These are phyloP conservation scores for Tetropium fuscum DNA, from an alignment of 2,888 invertebrate genomes.

Conservation along the genomic window DNA sequence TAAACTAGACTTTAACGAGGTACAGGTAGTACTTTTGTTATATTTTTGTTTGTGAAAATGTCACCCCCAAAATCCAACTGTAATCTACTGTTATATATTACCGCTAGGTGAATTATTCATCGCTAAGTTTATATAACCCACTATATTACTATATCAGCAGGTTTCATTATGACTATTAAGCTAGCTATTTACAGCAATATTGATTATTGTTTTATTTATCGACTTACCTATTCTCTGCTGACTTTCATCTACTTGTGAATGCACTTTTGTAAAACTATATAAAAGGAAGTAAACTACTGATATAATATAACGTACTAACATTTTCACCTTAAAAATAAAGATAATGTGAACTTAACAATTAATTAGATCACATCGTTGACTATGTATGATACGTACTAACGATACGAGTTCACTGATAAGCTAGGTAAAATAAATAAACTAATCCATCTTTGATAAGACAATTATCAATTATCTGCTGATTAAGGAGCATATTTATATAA, in stretches of 20 bases:
- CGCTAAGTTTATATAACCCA: too few species aligned
- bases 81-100: too few species aligned
- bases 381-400: conserved; percentile 2
- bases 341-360: background rate
- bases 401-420: conserved; percentile 19
- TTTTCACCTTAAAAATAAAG: conserved; percentile 8
- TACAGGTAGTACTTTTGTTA: too few species aligned
- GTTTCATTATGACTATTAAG: too few species aligned
- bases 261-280: background rate
- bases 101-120: too few species aligned
- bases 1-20: too few species aligned
- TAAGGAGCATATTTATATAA: too few species aligned
- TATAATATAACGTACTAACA: background rate
- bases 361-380: conserved; percentile 22
- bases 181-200: too few species aligned
- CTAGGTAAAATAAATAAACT: conserved; percentile 13
- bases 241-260: background rate
- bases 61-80: too few species aligned
- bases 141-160: too few species aligned
- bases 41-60: too few species aligned
- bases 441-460: conserved; percentile 19
- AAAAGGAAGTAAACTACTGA: background rate
- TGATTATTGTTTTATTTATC: too few species aligned
- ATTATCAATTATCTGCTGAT: background rate
- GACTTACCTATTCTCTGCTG: conserved; percentile 33